A percentile compares a stretch with the other conserved stretches of the same genome.
phyloP scores from a whole-genome alignment of 2,113 vertebrate species.

The Ia io region DNA sequence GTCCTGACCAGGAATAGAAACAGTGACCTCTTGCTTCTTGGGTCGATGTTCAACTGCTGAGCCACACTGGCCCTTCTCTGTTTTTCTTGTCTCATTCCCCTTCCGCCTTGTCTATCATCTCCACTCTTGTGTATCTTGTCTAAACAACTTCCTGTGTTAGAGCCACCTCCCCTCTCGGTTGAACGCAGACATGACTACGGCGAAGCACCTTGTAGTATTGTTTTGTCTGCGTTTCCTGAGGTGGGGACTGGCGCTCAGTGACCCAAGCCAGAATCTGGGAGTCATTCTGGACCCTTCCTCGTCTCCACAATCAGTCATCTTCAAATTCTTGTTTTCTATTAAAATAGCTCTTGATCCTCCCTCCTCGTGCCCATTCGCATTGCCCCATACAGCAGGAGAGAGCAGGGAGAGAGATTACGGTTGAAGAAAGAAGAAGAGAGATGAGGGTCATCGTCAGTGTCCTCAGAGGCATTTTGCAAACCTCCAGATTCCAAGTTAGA shows the following conservation, averaged over 20 bases:
- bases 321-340: background rate
- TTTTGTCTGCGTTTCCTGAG: background rate
- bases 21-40: too few species aligned
- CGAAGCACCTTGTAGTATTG: background rate
- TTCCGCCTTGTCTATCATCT: background rate
- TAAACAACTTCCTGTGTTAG: slow-evolving; percentile 27
- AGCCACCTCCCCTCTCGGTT: background rate
- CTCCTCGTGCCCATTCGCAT: background rate
- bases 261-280: background rate
- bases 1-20: too few species aligned
- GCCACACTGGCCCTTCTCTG: background rate
- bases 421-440: background rate
- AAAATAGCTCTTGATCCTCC: background rate
- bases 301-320: background rate
- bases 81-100: background rate
- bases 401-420: background rate
- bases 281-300: background rate
- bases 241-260: background rate
- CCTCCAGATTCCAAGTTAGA: background rate
- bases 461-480: background rate
- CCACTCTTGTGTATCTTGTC: background rate
- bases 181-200: background rate
- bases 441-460: background rate
- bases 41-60: too few species aligned
- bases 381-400: background rate